phyloP scores from a whole-genome alignment of 2,888 invertebrate genomes.

The Pachliopta kotzebuea region DNA sequence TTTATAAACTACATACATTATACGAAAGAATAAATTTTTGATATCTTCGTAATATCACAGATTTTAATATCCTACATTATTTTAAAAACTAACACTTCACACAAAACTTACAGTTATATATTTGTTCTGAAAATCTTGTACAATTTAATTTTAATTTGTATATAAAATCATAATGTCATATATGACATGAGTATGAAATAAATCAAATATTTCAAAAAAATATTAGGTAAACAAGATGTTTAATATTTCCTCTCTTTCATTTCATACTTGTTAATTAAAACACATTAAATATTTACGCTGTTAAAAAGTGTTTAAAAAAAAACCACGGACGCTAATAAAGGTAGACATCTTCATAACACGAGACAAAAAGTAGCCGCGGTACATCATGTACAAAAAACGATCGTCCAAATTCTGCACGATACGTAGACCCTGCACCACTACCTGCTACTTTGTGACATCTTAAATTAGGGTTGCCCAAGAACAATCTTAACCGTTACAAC shows the following conservation, averaged over 20 bases:
- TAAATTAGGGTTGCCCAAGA: conserved; percentile 60
- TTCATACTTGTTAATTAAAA: not conserved
- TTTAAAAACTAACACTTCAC: no score
- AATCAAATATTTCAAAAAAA: no score
- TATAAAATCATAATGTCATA: no score
- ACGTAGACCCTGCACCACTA: conserved; percentile 65
- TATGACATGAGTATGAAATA: no score
- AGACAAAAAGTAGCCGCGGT: conserved; percentile 48
- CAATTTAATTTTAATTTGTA: no score
- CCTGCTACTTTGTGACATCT: conserved; percentile 78
- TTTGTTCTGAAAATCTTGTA: no score
- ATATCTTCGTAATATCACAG: no score
- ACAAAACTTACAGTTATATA: no score
- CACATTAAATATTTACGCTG: conserved; percentile 1
- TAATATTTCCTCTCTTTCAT: not conserved
- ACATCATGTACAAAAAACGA: conserved; percentile 61
- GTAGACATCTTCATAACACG: conserved; percentile 59
- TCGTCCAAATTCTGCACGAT: conserved; percentile 64
- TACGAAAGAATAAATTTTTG: no score
- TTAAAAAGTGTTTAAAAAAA: conserved; percentile 14
- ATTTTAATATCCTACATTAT: no score
- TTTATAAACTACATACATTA: no score
- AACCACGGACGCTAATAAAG: conserved; percentile 38
- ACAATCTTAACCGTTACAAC: conserved; percentile 31
- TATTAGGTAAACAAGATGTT: no score